These are phyloP conservation scores for Adelosebastes latens DNA, from an alignment of 2,797 vertebrate species.

Conservation along the genomic window DNA sequence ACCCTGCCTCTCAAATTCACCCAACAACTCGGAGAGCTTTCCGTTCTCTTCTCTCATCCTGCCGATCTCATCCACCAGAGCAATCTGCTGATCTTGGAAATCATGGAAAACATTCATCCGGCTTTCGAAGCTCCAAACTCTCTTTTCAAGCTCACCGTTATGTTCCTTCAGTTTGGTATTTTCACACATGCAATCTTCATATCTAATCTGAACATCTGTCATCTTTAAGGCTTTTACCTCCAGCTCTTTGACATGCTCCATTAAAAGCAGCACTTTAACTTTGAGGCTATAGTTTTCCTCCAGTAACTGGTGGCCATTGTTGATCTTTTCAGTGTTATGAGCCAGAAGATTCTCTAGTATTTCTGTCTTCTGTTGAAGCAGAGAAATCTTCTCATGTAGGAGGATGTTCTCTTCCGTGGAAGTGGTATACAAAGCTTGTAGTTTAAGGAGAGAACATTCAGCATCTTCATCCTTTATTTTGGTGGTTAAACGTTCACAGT, in stretches of 20 bases:
- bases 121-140: constrained; percentile 67
- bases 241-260: constrained; percentile 65
- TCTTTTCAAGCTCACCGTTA: constrained; percentile 67
- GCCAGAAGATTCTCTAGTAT: constrained; percentile 74
- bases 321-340: constrained; percentile 61
- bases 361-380: constrained; percentile 78
- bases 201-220: constrained; percentile 44
- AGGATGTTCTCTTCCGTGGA: constrained; percentile 74
- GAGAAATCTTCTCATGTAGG: constrained; percentile 76
- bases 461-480: constrained; percentile 18
- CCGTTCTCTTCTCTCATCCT: constrained; percentile 70
- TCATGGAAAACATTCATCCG: constrained; percentile 49
- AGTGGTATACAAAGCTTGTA: constrained; percentile 40
- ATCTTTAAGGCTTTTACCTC: constrained; percentile 54
- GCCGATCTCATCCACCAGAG: constrained; percentile 68
- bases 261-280: constrained; percentile 61
- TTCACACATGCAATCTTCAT: constrained; percentile 74
- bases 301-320: constrained; percentile 61
- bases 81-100: constrained; percentile 40
- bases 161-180: constrained; percentile 70
- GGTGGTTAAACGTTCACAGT: not conserved
- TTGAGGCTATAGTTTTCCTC: constrained; percentile 77
- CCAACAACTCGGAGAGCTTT: constrained; percentile 74
- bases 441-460: constrained; percentile 11
- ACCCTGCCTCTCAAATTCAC: constrained; percentile 79